phyloP scores from a whole-genome alignment of 2,888 invertebrate genomes.

The Pyrgus malvae region DNA sequence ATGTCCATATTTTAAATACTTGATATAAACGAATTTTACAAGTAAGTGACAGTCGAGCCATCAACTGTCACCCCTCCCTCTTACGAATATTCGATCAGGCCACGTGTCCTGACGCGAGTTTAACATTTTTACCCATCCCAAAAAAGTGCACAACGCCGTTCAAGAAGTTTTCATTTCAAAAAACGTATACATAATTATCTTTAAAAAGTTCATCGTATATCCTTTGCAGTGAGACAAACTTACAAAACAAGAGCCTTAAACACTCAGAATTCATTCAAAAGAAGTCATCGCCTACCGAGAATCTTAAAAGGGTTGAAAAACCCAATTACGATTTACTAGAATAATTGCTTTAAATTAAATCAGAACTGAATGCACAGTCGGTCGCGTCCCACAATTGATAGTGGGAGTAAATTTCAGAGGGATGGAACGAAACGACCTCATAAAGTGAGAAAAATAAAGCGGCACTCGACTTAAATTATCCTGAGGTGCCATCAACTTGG shows the following conservation, averaged over 20 bases:
- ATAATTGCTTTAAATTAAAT: conserved; percentile 59
- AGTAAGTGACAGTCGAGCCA: too few relatives aligned
- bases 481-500: conserved; percentile 44
- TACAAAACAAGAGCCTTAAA: conserved; percentile 15
- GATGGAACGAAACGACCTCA: conserved; percentile 51
- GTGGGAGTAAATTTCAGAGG: conserved; percentile 51
- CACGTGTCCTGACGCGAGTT: too few relatives aligned
- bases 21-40: too few relatives aligned
- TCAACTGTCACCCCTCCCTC: too few relatives aligned
- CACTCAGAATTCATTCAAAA: conserved; percentile 39
- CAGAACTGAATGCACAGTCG: conserved; percentile 41
- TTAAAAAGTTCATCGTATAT: neutral
- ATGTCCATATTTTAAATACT: too few relatives aligned
- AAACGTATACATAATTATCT: too few relatives aligned
- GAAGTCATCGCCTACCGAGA: conserved; percentile 37
- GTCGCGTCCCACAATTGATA: conserved; percentile 48
- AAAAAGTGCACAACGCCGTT: too few relatives aligned
- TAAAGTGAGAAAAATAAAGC: conserved; percentile 62
- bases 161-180: too few relatives aligned
- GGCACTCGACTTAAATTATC: conserved; percentile 54
- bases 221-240: neutral
- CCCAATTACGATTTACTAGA: conserved; percentile 61
- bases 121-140: too few relatives aligned
- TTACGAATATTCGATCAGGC: too few relatives aligned
- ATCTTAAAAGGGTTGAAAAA: conserved; percentile 45